Evolutionary conservation across 2,797 vertebrate species (phyloP), one percentile per base, ranked within the genome.

Genomic region (Catamblyrhynchus diadema): DNA sequence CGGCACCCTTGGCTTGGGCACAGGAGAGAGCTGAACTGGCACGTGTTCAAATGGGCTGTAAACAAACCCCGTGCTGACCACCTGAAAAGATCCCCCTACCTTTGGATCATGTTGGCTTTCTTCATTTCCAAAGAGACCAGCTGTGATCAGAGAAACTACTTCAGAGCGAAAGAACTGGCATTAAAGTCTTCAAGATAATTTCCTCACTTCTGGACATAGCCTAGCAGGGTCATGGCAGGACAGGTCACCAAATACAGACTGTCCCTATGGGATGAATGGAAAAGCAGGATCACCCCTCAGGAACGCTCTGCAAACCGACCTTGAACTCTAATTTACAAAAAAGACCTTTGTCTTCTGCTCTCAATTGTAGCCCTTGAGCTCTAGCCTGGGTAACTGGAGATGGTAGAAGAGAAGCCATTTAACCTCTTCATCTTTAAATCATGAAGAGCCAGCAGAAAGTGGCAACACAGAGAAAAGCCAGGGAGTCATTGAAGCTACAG

Each of bases 381-480:
- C 74, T 44, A 80, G 69, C 3, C 2, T 14, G 45, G 41, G 85
- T 86, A 83, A 83, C 13, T 1, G 1, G 73, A 90, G 91, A 65
- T 7, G 41, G 66, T 4, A 30, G 70, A 66, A 56, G 60, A 88
- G 73, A 81, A 90, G 71, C 12, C 44, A 22, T 75, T 95, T 81
- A 91, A 96, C 73, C 79, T 94, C 71, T 59, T 65, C 39, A 20
- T 65, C 83, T 92, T 87, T 51, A 65, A 95, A 78, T 78, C 75
- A 35, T 11, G 33, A 86, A 24, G 44, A 85, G 48, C 54, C 81
- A 90, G 90, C 74, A 94, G 71, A 92, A 92, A 77, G 47, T 12
- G 79, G 81, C 2, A 48, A 62, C 74, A 82, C 39, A 39, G 62
- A 59, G 35, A 70, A 84, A 86, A 89, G 51, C 37, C 17, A 53